These are phyloP conservation scores for Parnassius orleans DNA, from an alignment of 2,888 invertebrate species.

Conservation along the genomic window DNA sequence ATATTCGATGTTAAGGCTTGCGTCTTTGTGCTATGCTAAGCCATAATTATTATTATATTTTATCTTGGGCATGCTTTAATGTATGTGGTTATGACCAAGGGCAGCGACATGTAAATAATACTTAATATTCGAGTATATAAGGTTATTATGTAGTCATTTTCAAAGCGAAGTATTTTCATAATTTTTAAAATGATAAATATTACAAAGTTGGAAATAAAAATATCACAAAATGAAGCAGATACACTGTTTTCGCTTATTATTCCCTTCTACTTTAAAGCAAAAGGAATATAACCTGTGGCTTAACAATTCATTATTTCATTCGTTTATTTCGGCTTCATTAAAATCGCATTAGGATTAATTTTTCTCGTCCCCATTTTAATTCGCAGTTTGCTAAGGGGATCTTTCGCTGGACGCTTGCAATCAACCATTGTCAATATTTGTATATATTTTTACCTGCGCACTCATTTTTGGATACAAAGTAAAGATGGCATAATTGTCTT, in stretches of 20 bases:
- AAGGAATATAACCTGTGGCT: conserved; percentile 66
- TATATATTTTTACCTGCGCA: conserved; percentile 61
- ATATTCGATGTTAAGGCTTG: conserved; percentile 72
- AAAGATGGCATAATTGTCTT: conserved; percentile 11
- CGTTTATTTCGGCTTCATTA: conserved; percentile 79
- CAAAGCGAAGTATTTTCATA: too few species aligned
- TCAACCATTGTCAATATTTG: conserved; percentile 79
- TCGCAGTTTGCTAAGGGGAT: conserved; percentile 76
- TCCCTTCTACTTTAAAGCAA: conserved; percentile 49
- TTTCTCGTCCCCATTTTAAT: conserved; percentile 79
- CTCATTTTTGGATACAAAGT: conserved; percentile 47
- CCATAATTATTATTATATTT: conserved; percentile 76
- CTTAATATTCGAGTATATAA: too few species aligned
- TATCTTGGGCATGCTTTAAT: conserved; percentile 60
- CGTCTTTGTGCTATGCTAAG: conserved; percentile 72
- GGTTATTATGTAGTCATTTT: too few species aligned
- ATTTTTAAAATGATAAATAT: too few species aligned
- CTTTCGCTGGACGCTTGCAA: conserved; percentile 66
- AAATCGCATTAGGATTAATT: conserved; percentile 82
- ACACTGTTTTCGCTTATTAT: conserved; percentile 42
- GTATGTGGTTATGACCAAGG: conserved; percentile 9
- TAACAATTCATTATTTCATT: conserved; percentile 77
- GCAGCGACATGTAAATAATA: too few species aligned
- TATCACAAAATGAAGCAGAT: too few species aligned
- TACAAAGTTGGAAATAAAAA: too few species aligned